Evolutionary conservation across 2,888 invertebrate genomes (phyloP).

Genomic region (Ophion costatus): DNA sequence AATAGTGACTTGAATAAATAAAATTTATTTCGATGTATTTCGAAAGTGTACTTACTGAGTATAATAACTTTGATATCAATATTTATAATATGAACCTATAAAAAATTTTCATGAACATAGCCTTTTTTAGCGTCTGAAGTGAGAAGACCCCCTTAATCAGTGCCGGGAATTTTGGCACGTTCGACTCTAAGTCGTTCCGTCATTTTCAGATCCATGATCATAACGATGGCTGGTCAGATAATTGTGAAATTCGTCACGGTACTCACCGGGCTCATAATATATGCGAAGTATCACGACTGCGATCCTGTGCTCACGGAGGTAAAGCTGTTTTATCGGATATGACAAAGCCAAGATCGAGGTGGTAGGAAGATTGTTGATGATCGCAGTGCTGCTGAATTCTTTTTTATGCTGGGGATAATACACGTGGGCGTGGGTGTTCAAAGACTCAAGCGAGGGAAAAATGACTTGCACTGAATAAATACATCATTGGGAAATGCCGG

Average conservation of each 20-base stretch:
- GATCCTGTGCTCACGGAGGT: conserved; percentile 87
- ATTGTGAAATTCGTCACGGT: conserved; percentile 86
- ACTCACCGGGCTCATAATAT: conserved; percentile 86
- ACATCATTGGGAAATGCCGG: neutral
- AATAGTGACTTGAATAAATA: no score
- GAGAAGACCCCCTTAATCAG: no score
- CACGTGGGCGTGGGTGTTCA: neutral
- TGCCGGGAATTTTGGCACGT: neutral
- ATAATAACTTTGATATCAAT: no score
- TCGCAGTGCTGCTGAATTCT: neutral
- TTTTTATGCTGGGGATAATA: neutral
- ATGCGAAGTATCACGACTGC: conserved; percentile 87
- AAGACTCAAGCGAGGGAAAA: neutral
- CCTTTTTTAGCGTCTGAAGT: no score
- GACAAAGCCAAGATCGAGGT: neutral
- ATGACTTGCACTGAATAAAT: neutral
- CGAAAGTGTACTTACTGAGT: no score
- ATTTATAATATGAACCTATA: no score
- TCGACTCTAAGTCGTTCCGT: neutral
- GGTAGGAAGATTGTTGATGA: neutral
- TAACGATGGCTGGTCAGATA: conserved; percentile 84
- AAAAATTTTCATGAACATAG: no score
- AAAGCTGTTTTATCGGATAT: conserved; percentile 17
- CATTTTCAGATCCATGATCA: conserved; percentile 78
- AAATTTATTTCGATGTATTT: no score